These are phyloP conservation scores for Hirundo rustica DNA, from an alignment of 2,797 vertebrate species.

Conservation along the genomic window DNA sequence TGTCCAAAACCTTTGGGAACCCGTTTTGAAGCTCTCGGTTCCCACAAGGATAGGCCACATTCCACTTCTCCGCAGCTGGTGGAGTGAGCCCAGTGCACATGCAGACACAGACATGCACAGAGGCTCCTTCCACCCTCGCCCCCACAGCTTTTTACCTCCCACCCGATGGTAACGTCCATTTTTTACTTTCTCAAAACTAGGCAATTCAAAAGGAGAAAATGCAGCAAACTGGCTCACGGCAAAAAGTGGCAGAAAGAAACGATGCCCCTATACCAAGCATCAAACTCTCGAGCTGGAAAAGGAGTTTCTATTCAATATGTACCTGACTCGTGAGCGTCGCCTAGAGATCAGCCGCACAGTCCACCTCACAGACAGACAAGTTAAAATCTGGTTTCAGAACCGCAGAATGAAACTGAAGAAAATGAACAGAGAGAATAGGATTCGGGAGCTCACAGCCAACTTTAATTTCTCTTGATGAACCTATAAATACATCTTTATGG, in stretches of 20 bases:
- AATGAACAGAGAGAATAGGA: constrained; percentile 98
- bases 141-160: background rate
- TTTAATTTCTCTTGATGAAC: constrained; percentile 96
- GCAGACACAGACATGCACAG: background rate
- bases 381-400: constrained; percentile 99
- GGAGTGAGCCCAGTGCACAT: background rate
- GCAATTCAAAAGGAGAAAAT: constrained; percentile 86
- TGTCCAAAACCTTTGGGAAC: background rate
- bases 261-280: constrained; percentile 97
- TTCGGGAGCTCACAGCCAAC: constrained; percentile 95
- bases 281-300: constrained; percentile 99
- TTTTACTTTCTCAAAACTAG: constrained; percentile 77
- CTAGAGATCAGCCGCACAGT: constrained; percentile 99
- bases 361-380: constrained; percentile 98
- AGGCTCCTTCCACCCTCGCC: background rate
- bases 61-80: background rate
- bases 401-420: constrained; percentile 99
- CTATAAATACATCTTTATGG: constrained; percentile 55
- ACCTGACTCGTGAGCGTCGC: constrained; percentile 98
- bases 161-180: constrained; percentile 57
- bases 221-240: constrained; percentile 96
- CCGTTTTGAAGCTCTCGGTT: background rate
- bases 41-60: background rate
- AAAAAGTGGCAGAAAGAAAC: constrained; percentile 97
- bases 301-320: constrained; percentile 99